Percentiles rank a stretch among this genome's conserved stretches.
Evolutionary conservation across 1,140 invertebrate species (phyloP).

Genomic region (Dufourea novaeangliae): DNA sequence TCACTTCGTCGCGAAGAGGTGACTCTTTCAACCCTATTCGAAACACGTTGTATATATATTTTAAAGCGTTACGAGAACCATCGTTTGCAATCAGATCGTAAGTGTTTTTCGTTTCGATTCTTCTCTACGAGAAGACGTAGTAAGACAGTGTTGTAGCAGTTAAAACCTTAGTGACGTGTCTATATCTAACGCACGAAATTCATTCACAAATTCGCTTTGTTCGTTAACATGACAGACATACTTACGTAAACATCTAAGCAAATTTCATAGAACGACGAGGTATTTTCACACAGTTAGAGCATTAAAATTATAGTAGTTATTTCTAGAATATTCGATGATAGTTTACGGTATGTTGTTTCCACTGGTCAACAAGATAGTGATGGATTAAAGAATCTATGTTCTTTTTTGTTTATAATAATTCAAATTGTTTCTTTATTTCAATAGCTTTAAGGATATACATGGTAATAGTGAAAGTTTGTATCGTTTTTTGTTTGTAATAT

Average conservation of each 20-base stretch:
- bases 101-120: slow-evolving; percentile 41
- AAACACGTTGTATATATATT: slow-evolving; percentile 54
- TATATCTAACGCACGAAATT: not conserved
- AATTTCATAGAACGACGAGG: not conserved
- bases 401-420: not conserved
- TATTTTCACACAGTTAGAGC: not conserved
- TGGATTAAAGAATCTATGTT: not conserved
- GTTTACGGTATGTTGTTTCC: not conserved
- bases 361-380: not conserved
- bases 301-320: not conserved
- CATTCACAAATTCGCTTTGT: slow-evolving; percentile 20
- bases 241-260: not conserved
- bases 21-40: slow-evolving; percentile 64
- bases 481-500: no score
- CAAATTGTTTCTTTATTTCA: no score
- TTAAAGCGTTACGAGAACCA: slow-evolving; percentile 29
- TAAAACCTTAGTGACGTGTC: slow-evolving; percentile 21
- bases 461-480: no score
- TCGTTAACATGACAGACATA: not conserved
- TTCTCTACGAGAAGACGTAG: not conserved
- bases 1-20: slow-evolving; percentile 68
- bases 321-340: not conserved
- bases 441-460: no score
- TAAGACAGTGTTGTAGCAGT: slow-evolving; percentile 26
- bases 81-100: slow-evolving; percentile 38